Percentiles rank a stretch among this genome's conserved stretches.
Evolutionary conservation across 2,797 vertebrate species (phyloP).

Genomic region (Meda fulgida): DNA sequence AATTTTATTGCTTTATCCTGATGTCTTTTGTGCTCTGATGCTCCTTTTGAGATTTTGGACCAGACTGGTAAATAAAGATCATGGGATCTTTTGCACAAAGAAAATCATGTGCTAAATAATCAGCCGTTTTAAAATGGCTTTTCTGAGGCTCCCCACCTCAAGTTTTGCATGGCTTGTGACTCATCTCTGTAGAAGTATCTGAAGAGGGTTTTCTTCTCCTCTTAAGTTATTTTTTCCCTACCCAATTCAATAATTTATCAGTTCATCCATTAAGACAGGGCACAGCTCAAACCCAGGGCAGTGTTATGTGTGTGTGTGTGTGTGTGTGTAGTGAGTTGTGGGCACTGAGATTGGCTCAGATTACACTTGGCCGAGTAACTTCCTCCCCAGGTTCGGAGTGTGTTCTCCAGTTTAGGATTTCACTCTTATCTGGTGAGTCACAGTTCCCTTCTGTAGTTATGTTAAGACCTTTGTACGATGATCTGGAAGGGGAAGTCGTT

Average conservation of each 20-base stretch:
- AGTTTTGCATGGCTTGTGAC: not conserved
- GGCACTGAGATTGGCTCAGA: conserved; percentile 66
- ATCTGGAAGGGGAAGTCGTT: not conserved
- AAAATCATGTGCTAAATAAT: not conserved
- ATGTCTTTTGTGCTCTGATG: not conserved
- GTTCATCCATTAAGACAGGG: conserved; percentile 15
- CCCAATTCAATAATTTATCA: conserved; percentile 9
- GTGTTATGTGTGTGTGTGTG: not conserved
- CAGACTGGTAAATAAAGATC: not conserved
- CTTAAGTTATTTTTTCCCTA: not conserved
- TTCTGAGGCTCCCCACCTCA: not conserved
- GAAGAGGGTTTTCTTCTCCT: not conserved
- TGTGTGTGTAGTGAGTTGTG: conserved; percentile 24
- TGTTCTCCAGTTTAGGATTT: conserved; percentile 72
- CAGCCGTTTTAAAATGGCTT: not conserved
- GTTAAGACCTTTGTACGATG: conserved; percentile 1
- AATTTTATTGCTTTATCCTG: not conserved
- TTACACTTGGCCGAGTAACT: conserved; percentile 62
- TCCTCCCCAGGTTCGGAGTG: conserved; percentile 54
- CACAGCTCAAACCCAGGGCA: not conserved
- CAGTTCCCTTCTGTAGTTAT: conserved; percentile 57
- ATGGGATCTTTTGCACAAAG: not conserved
- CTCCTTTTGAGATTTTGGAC: not conserved
- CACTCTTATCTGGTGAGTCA: conserved; percentile 73
- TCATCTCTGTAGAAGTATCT: not conserved